A percentile compares a stretch with the other conserved stretches of the same genome.
phyloP scores from a whole-genome alignment of 2,797 vertebrate species.

The Sus cebifrons region DNA sequence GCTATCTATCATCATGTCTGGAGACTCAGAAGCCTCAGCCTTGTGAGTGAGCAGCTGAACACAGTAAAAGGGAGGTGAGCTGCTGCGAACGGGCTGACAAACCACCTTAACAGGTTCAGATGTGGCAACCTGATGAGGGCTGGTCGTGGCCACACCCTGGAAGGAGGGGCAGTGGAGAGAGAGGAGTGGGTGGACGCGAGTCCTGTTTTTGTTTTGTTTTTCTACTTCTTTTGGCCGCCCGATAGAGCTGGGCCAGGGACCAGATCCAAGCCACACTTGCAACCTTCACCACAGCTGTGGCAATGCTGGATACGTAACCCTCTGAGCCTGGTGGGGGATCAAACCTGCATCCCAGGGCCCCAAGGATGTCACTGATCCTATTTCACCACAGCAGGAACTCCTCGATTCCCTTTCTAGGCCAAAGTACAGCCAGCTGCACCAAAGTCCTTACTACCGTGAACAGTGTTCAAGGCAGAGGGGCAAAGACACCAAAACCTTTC shows the following conservation, averaged over 20 bases:
- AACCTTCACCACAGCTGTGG: too few species aligned
- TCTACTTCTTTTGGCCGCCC: too few species aligned
- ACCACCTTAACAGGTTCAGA: not conserved
- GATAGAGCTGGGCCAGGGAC: too few species aligned
- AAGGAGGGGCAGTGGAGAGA: not conserved
- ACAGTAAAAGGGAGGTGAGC: fast-evolving
- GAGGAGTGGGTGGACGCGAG: not conserved
- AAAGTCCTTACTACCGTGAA: not conserved
- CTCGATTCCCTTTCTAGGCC: not conserved
- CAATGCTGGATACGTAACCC: too few species aligned
- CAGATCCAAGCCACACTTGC: too few species aligned
- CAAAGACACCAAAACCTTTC: not conserved
- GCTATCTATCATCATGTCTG: fast-evolving
- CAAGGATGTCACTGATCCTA: too few species aligned
- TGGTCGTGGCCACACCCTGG: fast-evolving
- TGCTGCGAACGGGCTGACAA: not conserved
- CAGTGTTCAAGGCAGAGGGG: not conserved
- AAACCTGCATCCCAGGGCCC: too few species aligned
- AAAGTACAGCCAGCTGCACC: fast-evolving
- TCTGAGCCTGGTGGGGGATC: too few species aligned
- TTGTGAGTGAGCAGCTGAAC: not conserved
- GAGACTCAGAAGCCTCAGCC: not conserved
- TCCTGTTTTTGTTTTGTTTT: too few species aligned
- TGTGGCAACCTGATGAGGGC: not conserved
- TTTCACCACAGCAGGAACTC: too few species aligned